Conservation (phyloP, 2,888 invertebrate species). For the Acanthosepion lycidas region DNA sequence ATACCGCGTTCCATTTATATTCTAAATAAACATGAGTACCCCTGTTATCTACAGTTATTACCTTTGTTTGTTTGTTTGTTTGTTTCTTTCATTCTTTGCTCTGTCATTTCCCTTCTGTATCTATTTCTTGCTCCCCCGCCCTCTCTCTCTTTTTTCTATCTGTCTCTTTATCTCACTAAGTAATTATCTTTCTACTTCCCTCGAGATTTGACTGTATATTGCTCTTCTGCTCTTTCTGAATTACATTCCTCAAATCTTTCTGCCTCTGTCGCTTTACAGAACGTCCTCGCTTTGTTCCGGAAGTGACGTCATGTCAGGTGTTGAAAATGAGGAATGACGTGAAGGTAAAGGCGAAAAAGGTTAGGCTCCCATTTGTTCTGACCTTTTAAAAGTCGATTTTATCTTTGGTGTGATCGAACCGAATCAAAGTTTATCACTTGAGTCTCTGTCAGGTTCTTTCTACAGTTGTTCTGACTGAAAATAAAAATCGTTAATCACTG, state of each 20-base stretch:
- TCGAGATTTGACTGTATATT: background rate
- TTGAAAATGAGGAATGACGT: background rate
- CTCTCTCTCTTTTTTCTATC: too few species aligned
- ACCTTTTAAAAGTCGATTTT: background rate
- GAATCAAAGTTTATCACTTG: background rate
- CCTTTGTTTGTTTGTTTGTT: background rate
- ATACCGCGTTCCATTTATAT: background rate
- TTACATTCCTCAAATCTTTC: background rate
- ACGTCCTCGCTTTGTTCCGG: background rate
- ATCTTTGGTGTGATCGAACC: background rate
- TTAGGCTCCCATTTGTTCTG: background rate
- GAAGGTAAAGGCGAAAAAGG: background rate
- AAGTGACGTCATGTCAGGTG: background rate
- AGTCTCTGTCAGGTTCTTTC: background rate
- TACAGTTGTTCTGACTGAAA: background rate
- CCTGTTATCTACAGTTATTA: too few species aligned
- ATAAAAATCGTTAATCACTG: background rate
- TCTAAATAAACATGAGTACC: background rate
- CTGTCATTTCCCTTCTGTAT: background rate
- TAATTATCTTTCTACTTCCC: background rate
- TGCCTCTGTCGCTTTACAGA: too few species aligned
- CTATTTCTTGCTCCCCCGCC: background rate
- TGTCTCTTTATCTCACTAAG: background rate
- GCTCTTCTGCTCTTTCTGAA: background rate
- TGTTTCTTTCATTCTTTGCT: background rate